These are phyloP conservation scores for Fragum sueziense DNA, from an alignment of 2,888 invertebrate species.

Conservation along the genomic window DNA sequence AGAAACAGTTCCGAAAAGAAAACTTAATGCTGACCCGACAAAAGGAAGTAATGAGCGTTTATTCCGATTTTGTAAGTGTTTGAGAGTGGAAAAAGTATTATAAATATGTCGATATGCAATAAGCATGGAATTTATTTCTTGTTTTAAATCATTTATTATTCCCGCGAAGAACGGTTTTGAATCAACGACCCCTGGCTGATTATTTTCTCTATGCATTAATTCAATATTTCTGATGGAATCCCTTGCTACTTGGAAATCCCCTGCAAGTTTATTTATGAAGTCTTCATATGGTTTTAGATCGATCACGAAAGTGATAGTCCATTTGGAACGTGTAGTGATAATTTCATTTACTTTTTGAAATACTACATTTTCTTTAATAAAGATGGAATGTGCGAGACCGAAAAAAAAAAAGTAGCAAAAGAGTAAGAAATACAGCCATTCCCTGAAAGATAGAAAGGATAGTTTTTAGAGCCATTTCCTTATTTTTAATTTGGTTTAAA, in stretches of 20 bases:
- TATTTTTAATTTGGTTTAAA: too few relatives aligned
- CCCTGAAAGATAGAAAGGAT: background rate
- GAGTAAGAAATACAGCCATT: background rate
- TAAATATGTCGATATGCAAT: background rate
- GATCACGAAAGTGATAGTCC: background rate
- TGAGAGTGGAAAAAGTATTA: background rate
- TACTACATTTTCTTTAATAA: too few relatives aligned
- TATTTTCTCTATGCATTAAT: background rate
- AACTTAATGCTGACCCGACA: conserved; percentile 19
- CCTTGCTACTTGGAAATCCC: background rate
- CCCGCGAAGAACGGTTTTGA: background rate
- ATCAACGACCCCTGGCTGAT: background rate
- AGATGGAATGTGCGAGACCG: too few relatives aligned
- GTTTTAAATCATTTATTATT: background rate
- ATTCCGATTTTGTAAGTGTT: background rate
- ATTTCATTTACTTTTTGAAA: conserved; percentile 4
- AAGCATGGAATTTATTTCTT: background rate
- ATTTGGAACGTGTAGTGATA: background rate
- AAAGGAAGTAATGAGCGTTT: conserved; percentile 18
- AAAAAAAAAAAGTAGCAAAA: too few relatives aligned
- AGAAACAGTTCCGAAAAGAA: conserved; percentile 27
- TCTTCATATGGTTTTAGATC: background rate
- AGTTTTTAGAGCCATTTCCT: too few relatives aligned
- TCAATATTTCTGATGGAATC: background rate
- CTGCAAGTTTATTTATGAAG: background rate